These are phyloP conservation scores for Myrmophylax atrothorax DNA, from an alignment of 2,113 vertebrate species.

Conservation along the genomic window DNA sequence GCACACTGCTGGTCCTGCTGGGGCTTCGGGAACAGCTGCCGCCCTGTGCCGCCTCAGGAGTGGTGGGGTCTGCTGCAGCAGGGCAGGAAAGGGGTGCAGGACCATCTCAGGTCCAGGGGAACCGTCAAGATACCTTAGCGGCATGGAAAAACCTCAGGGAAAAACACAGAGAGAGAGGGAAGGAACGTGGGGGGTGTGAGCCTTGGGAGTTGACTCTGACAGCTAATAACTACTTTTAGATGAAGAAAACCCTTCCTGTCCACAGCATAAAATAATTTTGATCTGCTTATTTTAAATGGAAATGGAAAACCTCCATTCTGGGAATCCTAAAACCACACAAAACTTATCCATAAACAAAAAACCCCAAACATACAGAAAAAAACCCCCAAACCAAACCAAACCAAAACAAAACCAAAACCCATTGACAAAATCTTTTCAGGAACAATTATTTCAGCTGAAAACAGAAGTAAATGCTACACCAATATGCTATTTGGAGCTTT, in stretches of 20 bases:
- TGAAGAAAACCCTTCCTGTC: background rate
- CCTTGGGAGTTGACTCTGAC: too few relatives aligned
- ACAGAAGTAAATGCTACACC: background rate
- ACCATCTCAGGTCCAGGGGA: too few relatives aligned
- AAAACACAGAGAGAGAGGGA: too few relatives aligned
- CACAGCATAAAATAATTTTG: background rate
- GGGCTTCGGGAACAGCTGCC: too few relatives aligned
- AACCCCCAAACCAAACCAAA: background rate
- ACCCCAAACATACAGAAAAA: background rate
- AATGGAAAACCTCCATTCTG: background rate
- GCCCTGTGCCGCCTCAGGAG: too few relatives aligned
- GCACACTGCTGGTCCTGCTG: too few relatives aligned
- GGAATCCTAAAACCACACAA: background rate
- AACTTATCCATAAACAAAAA: background rate
- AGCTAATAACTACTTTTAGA: background rate
- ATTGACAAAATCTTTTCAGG: background rate
- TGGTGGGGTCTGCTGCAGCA: too few relatives aligned
- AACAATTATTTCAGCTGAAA: background rate
- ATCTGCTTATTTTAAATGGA: background rate
- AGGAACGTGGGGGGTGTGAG: too few relatives aligned
- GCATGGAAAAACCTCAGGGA: too few relatives aligned
- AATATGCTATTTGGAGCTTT: background rate
- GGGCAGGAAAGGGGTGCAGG: too few relatives aligned
- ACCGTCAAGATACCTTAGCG: too few relatives aligned
- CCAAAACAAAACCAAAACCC: background rate